Conservation (phyloP, 2,113 vertebrate species). For the Onychostoma macrolepis region DNA sequence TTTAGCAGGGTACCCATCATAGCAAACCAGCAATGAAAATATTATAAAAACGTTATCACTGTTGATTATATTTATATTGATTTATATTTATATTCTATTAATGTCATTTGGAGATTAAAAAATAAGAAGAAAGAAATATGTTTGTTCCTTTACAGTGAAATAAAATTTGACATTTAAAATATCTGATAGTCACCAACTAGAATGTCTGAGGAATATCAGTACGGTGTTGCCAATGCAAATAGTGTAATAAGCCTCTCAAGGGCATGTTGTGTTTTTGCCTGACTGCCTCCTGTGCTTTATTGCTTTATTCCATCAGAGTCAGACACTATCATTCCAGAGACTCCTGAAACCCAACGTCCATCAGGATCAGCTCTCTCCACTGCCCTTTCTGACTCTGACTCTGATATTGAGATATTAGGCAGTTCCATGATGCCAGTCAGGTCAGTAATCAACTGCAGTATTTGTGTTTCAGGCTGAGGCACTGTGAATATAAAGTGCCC, state of each 20-base stretch:
- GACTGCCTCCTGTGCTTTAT: not conserved
- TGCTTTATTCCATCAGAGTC: slow-evolving; percentile 24
- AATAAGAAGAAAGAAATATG: too few relatives aligned
- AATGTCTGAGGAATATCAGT: not conserved
- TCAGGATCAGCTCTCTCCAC: slow-evolving; percentile 64
- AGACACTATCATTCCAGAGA: slow-evolving; percentile 76
- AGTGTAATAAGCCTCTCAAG: not conserved
- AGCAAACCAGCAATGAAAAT: not conserved
- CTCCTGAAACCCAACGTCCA: slow-evolving; percentile 78
- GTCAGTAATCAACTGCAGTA: slow-evolving; percentile 43
- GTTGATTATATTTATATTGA: not conserved
- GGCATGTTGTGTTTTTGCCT: not conserved
- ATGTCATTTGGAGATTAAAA: not conserved
- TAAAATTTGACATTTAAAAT: not conserved
- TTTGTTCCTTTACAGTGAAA: not conserved
- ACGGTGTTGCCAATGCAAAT: not conserved
- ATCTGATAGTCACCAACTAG: not conserved
- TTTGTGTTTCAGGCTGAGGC: not conserved
- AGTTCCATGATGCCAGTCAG: slow-evolving; percentile 47
- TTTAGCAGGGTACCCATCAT: too few relatives aligned
- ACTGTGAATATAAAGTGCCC: not conserved
- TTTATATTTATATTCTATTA: not conserved
- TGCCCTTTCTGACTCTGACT: slow-evolving; percentile 67
- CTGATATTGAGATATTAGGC: slow-evolving; percentile 59
- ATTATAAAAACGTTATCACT: not conserved